Evolutionary conservation across 2,888 invertebrate genomes (phyloP), one percentile per base, ranked within the genome.

Genomic region (Hyalella azteca): DNA sequence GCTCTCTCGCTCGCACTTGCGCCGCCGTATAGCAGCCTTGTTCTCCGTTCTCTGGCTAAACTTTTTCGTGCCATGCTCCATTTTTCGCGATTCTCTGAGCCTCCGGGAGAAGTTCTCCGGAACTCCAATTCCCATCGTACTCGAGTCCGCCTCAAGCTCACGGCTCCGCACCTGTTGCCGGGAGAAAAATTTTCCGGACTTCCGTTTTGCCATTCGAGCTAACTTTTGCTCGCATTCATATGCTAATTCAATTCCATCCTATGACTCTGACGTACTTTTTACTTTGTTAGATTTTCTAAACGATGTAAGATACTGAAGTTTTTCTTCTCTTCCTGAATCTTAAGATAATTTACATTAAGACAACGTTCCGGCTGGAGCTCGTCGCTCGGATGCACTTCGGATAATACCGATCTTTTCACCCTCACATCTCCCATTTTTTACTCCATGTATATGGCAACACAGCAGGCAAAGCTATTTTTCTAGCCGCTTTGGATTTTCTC

Each of bases 241-340:
- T 66, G 66, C 66, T 66, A 66, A 66, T 66, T 66, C 66, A 66
- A 66, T 66, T 66, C 66, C 66, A 66, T 66, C 66, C 66, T 66
- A 66, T 66, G 66, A 66, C 66, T 66, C 66, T 66, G 66, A 66
- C 66, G 66, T 36, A 36, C 66, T 66, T 66, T 66, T 66, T 66
- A 29, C 66, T 36, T 39, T 13, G 36, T 66, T 66, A 66, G 66
- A 66, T 66, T 66, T 66, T 66, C 36, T 36, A 36, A 32, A 29
- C 36, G 39, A 66, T 36, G 66, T 66, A 66, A 66, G 66, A 66
- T 39, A 66, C 66, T 66, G 36, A n/a, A 66, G 36, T 29, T 66
- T 66, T 36, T 66, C 36, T 36, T 66, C 36, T 39, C 36, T 29
- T 66, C 29, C 66, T 66, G 29, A 66, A 66, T 66, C 66, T 66